Evolutionary conservation across 30 jellyfish, hydroid and myxozoan species (phyloP).

Genomic region (Nemopilema nomurai): DNA sequence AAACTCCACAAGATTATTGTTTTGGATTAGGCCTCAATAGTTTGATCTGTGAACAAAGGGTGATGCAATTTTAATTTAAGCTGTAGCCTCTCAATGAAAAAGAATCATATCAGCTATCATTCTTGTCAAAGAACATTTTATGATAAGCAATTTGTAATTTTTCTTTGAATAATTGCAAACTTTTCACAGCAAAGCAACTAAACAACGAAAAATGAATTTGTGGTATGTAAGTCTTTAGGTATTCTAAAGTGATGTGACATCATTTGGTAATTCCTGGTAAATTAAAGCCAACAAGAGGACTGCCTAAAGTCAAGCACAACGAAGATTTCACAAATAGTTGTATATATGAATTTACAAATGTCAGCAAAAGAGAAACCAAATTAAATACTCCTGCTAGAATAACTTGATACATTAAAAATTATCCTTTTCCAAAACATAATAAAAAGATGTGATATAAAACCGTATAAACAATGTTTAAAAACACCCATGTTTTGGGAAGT

Average conservation of each 20-base stretch:
- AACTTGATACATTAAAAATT: background rate
- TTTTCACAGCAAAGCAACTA: background rate
- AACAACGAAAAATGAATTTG: background rate
- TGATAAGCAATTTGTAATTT: background rate
- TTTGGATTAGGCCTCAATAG: too few species aligned
- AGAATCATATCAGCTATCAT: background rate
- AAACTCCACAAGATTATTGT: too few species aligned
- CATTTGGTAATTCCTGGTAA: background rate
- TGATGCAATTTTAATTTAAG: slow-evolving; percentile 16
- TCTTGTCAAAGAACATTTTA: too few species aligned
- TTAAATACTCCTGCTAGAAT: background rate
- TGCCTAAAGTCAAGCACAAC: too few species aligned
- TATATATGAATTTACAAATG: background rate
- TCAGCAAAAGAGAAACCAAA: background rate
- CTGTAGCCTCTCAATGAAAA: background rate
- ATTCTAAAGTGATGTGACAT: too few species aligned
- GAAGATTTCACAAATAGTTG: background rate
- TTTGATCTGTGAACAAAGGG: slow-evolving; percentile 24
- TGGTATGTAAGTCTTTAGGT: too few species aligned
- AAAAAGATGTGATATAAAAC: too few species aligned
- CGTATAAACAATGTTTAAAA: too few species aligned
- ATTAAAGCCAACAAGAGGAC: too few species aligned
- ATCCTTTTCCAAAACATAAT: too few species aligned
- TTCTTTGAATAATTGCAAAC: background rate
- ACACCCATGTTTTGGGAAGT: too few species aligned